Conservation (phyloP, 2,113 vertebrate genomes). For the Tragelaphus strepsiceros region DNA sequence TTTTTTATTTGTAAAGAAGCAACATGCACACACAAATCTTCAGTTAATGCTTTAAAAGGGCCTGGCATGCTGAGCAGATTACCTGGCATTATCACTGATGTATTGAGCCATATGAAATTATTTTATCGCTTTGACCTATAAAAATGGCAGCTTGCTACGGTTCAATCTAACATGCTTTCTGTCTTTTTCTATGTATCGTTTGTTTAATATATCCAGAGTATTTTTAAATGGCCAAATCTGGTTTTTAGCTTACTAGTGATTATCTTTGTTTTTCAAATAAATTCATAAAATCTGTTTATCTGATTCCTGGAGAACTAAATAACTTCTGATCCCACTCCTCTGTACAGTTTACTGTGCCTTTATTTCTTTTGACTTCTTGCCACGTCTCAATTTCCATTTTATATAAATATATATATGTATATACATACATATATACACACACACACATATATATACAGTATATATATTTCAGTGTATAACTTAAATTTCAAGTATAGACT, state of each 20-base stretch:
- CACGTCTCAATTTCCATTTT: neutral
- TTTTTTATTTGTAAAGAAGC: neutral
- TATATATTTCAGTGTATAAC: neutral
- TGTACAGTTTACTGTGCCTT: neutral
- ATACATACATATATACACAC: neutral
- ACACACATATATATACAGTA: neutral
- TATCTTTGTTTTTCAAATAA: neutral
- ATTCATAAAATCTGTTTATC: neutral
- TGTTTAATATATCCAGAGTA: neutral
- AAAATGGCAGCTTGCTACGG: neutral
- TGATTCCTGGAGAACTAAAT: neutral
- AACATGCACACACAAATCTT: neutral
- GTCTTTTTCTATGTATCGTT: neutral
- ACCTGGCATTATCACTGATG: neutral
- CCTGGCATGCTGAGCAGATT: neutral
- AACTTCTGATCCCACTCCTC: neutral
- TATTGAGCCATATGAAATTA: neutral
- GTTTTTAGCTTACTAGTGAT: neutral
- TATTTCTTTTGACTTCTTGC: neutral
- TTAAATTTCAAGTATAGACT: neutral
- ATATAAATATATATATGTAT: neutral
- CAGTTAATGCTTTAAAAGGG: neutral
- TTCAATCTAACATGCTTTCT: neutral
- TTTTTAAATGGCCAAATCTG: neutral
- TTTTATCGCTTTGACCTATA: neutral